Conservation (phyloP, 2,888 invertebrate genomes). For the Parnassius orleans region DNA sequence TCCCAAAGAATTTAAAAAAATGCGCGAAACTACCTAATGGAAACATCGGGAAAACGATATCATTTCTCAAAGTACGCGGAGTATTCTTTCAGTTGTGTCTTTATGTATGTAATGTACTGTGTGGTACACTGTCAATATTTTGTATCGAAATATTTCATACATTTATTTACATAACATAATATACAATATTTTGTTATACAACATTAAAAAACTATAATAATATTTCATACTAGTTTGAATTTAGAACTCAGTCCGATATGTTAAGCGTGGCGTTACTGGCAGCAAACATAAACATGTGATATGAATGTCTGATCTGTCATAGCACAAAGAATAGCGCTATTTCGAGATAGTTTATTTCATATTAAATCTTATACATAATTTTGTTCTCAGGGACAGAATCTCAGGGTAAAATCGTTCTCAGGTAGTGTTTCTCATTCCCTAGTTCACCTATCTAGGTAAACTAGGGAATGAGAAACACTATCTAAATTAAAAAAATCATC, state of each 20-base stretch:
- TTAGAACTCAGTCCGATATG: constrained; percentile 16
- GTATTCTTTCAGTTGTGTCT: no score
- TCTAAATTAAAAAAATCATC: no score
- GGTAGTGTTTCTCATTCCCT: no score
- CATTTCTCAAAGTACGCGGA: constrained; percentile 10
- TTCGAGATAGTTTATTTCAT: constrained; percentile 7
- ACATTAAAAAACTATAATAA: neutral
- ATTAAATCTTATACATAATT: neutral
- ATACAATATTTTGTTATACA: no score
- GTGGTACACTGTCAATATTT: constrained; percentile 15
- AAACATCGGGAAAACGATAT: constrained; percentile 4
- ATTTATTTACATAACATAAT: no score
- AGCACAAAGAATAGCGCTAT: constrained; percentile 11
- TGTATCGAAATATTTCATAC: constrained; percentile 18
- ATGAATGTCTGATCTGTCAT: constrained; percentile 9
- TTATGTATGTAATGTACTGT: no score
- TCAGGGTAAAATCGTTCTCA: no score
- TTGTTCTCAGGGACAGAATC: no score
- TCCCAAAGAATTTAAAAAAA: neutral
- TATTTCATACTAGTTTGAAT: constrained; percentile 20
- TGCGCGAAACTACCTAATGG: neutral
- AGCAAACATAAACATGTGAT: constrained; percentile 17
- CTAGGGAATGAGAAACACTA: no score
- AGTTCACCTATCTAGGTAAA: no score
- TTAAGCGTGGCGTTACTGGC: constrained; percentile 2